Conservation (phyloP, 2,888 invertebrate genomes). For the Macrophya alboannulata region DNA sequence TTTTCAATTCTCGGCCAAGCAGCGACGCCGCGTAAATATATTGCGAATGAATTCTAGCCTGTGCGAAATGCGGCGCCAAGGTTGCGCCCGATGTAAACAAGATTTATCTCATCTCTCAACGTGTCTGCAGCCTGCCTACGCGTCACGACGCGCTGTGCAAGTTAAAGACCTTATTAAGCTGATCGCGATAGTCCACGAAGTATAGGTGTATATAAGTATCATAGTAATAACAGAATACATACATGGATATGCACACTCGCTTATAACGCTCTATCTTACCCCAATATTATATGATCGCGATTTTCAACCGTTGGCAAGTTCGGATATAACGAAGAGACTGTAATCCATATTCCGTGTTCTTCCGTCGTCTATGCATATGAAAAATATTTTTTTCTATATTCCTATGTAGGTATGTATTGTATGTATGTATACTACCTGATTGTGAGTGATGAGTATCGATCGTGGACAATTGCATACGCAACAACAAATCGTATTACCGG, state of each 20-base stretch:
- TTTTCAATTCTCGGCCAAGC: constrained; percentile 27
- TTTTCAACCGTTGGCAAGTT: not conserved
- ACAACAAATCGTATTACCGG: not conserved
- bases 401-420: too few species aligned
- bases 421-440: too few species aligned
- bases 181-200: not conserved
- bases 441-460: not conserved
- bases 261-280: not conserved
- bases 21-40: not conserved
- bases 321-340: not conserved
- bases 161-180: constrained; percentile 22
- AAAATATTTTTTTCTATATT: not conserved
- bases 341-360: not conserved
- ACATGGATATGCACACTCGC: not conserved
- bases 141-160: constrained; percentile 19
- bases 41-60: constrained; percentile 29
- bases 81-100: constrained; percentile 47
- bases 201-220: not conserved
- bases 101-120: constrained; percentile 37
- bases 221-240: too few species aligned
- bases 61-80: constrained; percentile 42
- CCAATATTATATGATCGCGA: not conserved
- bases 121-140: constrained; percentile 7
- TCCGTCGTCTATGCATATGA: not conserved
- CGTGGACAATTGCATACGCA: not conserved